Percentiles rank a stretch among this genome's conserved stretches.
Evolutionary conservation across 2,888 invertebrate species (phyloP).

Genomic region (Hermaeophaga mercurialis): DNA sequence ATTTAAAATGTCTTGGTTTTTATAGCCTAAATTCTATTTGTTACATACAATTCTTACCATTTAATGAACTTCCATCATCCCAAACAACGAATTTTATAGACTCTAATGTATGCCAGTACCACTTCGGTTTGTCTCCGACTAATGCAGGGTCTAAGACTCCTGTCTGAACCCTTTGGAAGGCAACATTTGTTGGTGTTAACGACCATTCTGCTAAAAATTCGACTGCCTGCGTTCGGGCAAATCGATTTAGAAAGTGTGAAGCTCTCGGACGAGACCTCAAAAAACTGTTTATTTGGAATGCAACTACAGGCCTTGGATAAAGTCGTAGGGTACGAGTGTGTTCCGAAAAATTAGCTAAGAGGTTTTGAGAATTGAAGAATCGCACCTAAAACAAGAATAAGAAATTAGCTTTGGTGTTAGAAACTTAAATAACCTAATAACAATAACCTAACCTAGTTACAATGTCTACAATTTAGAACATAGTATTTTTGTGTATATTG

Average conservation of each 20-base stretch:
- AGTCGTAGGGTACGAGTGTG: constrained; percentile 95
- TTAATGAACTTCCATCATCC: constrained; percentile 84
- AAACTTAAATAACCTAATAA: too few species aligned
- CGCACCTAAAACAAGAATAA: constrained; percentile 73
- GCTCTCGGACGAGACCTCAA: constrained; percentile 89
- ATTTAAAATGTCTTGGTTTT: too few species aligned
- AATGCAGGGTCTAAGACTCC: constrained; percentile 93
- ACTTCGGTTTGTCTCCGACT: constrained; percentile 97
- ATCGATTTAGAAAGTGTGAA: constrained; percentile 87
- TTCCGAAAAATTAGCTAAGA: constrained; percentile 96
- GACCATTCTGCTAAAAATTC: constrained; percentile 99
- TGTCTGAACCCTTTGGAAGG: constrained; percentile 95
- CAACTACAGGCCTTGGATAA: constrained; percentile 98
- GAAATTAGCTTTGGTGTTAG: too few species aligned
- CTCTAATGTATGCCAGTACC: constrained; percentile 90
- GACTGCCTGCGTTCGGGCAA: constrained; percentile 95
- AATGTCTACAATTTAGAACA: too few species aligned
- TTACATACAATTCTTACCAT: constrained; percentile 50
- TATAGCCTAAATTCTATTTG: too few species aligned
- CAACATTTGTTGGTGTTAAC: constrained; percentile 95
- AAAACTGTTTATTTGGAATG: constrained; percentile 97
- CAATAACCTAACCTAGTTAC: too few species aligned
- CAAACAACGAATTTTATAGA: constrained; percentile 91
- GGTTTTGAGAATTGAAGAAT: constrained; percentile 97
- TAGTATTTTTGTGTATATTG: too few species aligned